Conservation (phyloP, 2,888 invertebrate species). For the Quadriops clusia region DNA sequence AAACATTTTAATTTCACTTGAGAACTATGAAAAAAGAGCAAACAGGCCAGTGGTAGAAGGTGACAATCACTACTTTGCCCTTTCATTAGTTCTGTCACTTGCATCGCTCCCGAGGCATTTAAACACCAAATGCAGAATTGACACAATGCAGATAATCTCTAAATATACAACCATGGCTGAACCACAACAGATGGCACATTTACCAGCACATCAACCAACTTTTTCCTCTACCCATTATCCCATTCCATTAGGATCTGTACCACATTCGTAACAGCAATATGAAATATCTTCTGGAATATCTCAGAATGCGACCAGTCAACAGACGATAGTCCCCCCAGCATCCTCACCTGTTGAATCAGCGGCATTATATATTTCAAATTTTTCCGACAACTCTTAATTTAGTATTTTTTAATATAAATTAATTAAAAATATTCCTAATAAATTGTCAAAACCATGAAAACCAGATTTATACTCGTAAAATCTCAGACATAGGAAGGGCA, state of each 20-base stretch:
- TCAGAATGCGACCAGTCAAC: conserved; percentile 6
- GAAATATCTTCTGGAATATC: conserved; percentile 3
- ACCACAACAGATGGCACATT: conserved; percentile 6
- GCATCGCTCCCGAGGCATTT: no score
- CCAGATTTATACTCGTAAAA: conserved; percentile 11
- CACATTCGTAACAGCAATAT: conserved; percentile 9
- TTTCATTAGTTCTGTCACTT: no score
- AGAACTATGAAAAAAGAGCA: conserved; percentile 8
- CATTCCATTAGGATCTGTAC: conserved; percentile 6
- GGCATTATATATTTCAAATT: conserved; percentile 8
- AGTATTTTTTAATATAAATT: conserved; percentile 8
- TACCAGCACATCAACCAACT: conserved; percentile 3
- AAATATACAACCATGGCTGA: conserved; percentile 8
- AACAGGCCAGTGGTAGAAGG: conserved; percentile 4
- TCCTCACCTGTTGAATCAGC: conserved; percentile 8
- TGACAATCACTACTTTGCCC: no score
- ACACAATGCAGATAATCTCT: no score
- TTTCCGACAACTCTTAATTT: conserved; percentile 6
- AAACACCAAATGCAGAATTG: no score
- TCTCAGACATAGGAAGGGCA: conserved; percentile 13
- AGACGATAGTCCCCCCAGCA: conserved; percentile 6
- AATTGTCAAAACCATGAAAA: conserved; percentile 9
- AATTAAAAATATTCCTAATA: conserved; percentile 6
- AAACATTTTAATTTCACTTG: conserved; percentile 9
- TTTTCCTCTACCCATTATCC: conserved; percentile 7